Base-by-base conservation (phyloP, 92 coral and sea anemone species). In the Zoanthus sociatus region DNA sequence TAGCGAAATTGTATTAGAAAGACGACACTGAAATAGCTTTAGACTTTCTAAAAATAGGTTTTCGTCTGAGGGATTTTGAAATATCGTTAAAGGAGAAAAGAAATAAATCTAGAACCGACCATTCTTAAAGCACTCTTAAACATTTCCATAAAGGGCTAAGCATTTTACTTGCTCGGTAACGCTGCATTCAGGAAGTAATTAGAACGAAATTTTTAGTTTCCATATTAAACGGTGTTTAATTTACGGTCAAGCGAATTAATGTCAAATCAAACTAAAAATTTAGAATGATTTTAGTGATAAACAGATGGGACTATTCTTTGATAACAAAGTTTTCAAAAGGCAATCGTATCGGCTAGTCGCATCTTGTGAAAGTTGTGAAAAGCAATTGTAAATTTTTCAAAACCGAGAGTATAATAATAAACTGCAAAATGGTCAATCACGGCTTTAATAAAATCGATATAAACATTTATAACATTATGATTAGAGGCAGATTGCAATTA, bases 141-240 rank as follows among this genome's bases (percentile, higher is more conserved):
- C 69, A 63, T 63, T 63, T 5, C 73, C 73, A 17, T 69, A 69
- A 69, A 69, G 73, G 73, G 73, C 73, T 14, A 69, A 17, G 44
- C 73, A 18, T 69, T 20, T 69, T 69, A 69, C 20, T 17, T 4
- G 73, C 20, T 17, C 20, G 5, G 30, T 69, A 69, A 10, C 73
- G 12, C 10, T 20, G 32, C 20, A 20, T 20, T 17, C 42, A 69
- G 73, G 73, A 69, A 69, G 73, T 69, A 69, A 69, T 69, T 69
- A 69, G 30, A 30, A 30, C 8, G 73, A 69, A 69, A 69, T 30
- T 33, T 69, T 69, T 20, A 69, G 30, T 69, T 69, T 69, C 73
- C 73, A 69, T 20, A 10, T 30, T 69, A 30, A 69, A 69, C 45
- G 12, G 55, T 50, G 3, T 50, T 50, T 69, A 20, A 69, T 69